Percentiles rank a stretch among this genome's conserved stretches.
Conservation (phyloP, 2,888 invertebrate species). For the Schrankia costaestrigalis region DNA sequence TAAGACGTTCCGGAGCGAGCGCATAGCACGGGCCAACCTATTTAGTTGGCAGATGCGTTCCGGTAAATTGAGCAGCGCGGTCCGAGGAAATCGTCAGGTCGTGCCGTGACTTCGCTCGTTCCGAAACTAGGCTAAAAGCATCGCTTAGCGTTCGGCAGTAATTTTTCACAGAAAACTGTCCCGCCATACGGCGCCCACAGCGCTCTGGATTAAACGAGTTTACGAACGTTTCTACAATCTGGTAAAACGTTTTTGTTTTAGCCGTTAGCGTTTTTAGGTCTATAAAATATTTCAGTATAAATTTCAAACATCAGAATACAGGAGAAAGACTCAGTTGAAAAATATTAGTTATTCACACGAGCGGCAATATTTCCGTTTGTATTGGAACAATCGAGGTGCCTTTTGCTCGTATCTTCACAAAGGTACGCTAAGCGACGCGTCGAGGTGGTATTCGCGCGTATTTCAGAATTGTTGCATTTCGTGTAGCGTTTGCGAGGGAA, state of each 20-base stretch:
- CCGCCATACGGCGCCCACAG: conserved; percentile 33
- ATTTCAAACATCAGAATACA: conserved; percentile 33
- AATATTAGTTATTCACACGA: conserved; percentile 60
- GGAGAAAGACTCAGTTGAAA: conserved; percentile 43
- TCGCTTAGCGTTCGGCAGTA: conserved; percentile 51
- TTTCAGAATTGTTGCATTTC: conserved; percentile 56
- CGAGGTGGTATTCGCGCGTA: conserved; percentile 44
- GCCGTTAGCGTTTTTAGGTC: conserved; percentile 25
- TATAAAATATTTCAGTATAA: conserved; percentile 32
- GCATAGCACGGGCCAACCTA: conserved; percentile 34
- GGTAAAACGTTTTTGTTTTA: conserved; percentile 22
- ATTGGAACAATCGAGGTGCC: conserved; percentile 59
- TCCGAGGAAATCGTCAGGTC: conserved; percentile 59
- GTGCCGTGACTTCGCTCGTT: conserved; percentile 56
- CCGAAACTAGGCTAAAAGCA: conserved; percentile 65
- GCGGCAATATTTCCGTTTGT: conserved; percentile 62
- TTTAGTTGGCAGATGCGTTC: conserved; percentile 59
- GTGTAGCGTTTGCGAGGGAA: conserved; percentile 55
- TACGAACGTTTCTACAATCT: conserved; percentile 45
- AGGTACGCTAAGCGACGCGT: conserved; percentile 40
- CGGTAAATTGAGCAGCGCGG: conserved; percentile 55
- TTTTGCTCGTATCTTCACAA: conserved; percentile 52
- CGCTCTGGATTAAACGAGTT: conserved; percentile 50
- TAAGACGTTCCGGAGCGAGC: conserved; percentile 20
- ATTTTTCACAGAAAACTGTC: conserved; percentile 62